Base-by-base conservation (phyloP, 2,888 invertebrate species). In the Caradrina clavipalpis region DNA sequence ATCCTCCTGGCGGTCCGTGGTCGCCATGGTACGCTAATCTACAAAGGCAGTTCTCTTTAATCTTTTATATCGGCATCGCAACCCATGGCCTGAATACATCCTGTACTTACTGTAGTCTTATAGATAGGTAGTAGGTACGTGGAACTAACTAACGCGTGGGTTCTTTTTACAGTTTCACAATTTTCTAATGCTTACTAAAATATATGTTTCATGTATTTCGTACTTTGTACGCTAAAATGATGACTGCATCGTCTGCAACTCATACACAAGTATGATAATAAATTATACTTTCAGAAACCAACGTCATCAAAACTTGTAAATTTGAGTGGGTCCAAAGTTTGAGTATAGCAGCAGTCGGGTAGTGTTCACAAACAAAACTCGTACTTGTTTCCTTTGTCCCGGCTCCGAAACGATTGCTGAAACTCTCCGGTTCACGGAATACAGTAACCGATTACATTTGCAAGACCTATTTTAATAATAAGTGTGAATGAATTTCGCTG, bases 331-430 rank as follows among this genome's bases (percentile, higher is more conserved):
- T 39, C 21, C 21, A 53, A 74, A 57, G 45, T 53, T 57, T 26
- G 4, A 22, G 17, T 53, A 31, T n/a, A n/a, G 15, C 15, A 53
- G 19, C 57, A 66, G 26, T 17, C 19, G 11, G 22, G 13, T 65
- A 64, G 49, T 73, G 17, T 76, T 74, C 13, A 35, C 21, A 47
- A 56, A 42, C 35, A 55, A 26, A 45, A 61, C 22, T 74, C 49
- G 0, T 53, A 31, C 65, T 56, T 35, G n/a, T 22, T 39, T 39
- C 22, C 15, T 51, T 42, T 17, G n/a, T 59, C 31, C 19, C 35
- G 39, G 11, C 8, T 19, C 31, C 11, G 17, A 56, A 56, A 35
- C 17, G 42, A 42, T 67, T 22, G n/a, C 57, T 13, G 21, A 11
- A 58, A 57, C 45, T 59, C 50, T 50, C 7, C 21, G 10, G 31